Evolutionary conservation across 2,797 vertebrate genomes (phyloP).

Genomic region (Mormyrus proboscirostris): DNA sequence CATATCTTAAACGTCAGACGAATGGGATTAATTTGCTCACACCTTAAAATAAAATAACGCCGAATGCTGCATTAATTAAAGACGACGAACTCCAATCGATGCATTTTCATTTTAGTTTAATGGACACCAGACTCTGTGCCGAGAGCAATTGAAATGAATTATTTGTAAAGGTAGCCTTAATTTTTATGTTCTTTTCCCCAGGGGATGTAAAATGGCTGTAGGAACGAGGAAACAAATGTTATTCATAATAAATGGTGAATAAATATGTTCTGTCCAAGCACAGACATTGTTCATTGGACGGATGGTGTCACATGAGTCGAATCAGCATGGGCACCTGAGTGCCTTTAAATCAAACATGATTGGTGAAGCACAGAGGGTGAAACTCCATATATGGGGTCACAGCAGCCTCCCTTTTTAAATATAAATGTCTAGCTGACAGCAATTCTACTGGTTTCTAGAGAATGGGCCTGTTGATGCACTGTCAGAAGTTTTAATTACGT

Average conservation of each 20-base stretch:
- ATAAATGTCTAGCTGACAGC: not conserved
- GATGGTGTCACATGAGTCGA: not conserved
- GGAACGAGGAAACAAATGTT: conserved; percentile 5
- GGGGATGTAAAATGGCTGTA: not conserved
- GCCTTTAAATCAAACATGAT: not conserved
- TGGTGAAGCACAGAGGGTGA: not conserved
- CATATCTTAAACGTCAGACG: conserved; percentile 29
- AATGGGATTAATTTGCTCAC: conserved; percentile 36
- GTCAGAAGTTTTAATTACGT: conserved; percentile 13
- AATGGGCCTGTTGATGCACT: not conserved
- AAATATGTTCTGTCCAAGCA: not conserved
- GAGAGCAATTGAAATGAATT: conserved; percentile 7
- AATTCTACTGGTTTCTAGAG: not conserved
- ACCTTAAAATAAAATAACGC: conserved; percentile 33
- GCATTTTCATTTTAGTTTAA: conserved; percentile 35
- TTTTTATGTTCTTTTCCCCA: not conserved
- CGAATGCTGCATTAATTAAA: conserved; percentile 32
- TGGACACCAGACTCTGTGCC: conserved; percentile 20
- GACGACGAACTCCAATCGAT: conserved; percentile 26
- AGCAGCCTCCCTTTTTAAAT: not conserved
- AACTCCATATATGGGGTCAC: not conserved
- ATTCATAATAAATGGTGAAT: not conserved
- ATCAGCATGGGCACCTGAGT: not conserved
- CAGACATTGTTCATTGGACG: not conserved
- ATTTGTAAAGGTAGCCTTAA: conserved; percentile 14